Conservation (phyloP, 2,113 vertebrate genomes). For the Cryptomyrus ogoouensis region DNA sequence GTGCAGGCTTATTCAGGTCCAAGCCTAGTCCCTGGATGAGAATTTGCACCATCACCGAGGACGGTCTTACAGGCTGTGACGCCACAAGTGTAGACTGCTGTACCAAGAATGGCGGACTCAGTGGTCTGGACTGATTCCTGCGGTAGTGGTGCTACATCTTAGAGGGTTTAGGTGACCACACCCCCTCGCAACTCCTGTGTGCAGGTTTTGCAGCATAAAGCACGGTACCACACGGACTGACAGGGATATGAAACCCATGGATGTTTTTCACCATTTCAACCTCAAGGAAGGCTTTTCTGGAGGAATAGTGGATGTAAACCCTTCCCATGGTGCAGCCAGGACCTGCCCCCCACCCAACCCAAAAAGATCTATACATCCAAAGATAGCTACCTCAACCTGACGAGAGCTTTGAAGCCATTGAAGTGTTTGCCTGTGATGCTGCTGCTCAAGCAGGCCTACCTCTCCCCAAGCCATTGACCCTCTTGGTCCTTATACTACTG, state of each 20-base stretch:
- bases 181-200: background rate
- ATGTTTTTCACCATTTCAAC: constrained; percentile 27
- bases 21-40: constrained; percentile 1
- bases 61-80: background rate
- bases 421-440: constrained; percentile 32
- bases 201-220: constrained; percentile 2
- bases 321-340: background rate
- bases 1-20: background rate
- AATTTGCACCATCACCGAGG: background rate
- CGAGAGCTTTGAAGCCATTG: constrained; percentile 43
- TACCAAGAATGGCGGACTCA: background rate
- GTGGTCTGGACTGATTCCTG: background rate
- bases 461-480: constrained; percentile 38
- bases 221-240: background rate
- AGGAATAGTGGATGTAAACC: constrained; percentile 32
- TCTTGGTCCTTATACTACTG: constrained; percentile 43
- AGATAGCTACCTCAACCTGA: constrained; percentile 60
- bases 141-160: background rate
- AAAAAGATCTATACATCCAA: constrained; percentile 51
- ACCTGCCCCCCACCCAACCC: constrained; percentile 9
- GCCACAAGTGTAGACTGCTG: background rate
- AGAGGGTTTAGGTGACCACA: background rate
- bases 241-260: background rate
- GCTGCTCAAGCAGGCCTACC: constrained; percentile 48
- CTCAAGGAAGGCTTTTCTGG: constrained; percentile 37